Percentiles rank a stretch among this genome's conserved stretches.
These are phyloP conservation scores for Jaculus jaculus DNA, from an alignment of 2,113 vertebrate genomes.

Conservation along the genomic window DNA sequence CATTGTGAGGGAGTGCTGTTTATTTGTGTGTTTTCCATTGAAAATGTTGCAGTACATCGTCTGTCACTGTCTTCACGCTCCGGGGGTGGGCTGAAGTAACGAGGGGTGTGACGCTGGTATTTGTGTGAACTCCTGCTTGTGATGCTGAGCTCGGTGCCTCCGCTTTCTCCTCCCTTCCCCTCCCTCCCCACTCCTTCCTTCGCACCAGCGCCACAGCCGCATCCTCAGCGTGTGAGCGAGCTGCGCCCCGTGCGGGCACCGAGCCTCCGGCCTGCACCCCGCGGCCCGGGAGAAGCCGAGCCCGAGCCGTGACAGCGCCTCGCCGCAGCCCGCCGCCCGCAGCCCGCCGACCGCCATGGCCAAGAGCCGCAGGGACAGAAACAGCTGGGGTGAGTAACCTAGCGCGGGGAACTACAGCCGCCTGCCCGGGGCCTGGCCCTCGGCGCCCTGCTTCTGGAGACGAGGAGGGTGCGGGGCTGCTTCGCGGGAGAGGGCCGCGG, in stretches of 20 bases:
- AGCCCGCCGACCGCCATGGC: constrained; percentile 84
- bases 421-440: background rate
- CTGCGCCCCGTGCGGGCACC: constrained; percentile 79
- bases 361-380: constrained; percentile 90
- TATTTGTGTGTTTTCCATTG: constrained; percentile 45
- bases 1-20: background rate
- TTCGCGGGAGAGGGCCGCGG: background rate
- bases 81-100: constrained; percentile 63
- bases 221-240: constrained; percentile 79
- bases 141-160: constrained; percentile 77
- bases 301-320: constrained; percentile 47
- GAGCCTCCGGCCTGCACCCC: constrained; percentile 61
- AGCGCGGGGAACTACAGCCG: background rate
- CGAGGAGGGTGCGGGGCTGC: background rate
- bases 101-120: constrained; percentile 79
- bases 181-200: constrained; percentile 65
- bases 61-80: constrained; percentile 53
- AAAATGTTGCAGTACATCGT: constrained; percentile 57
- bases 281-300: constrained; percentile 17
- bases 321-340: constrained; percentile 22
- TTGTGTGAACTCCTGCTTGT: constrained; percentile 69
- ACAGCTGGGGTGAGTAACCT: constrained; percentile 94
- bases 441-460: background rate
- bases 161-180: constrained; percentile 75
- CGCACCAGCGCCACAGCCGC: constrained; percentile 75